Evolutionary conservation across 2,797 vertebrate species (phyloP).

Genomic region (Sebastes hubbsi): DNA sequence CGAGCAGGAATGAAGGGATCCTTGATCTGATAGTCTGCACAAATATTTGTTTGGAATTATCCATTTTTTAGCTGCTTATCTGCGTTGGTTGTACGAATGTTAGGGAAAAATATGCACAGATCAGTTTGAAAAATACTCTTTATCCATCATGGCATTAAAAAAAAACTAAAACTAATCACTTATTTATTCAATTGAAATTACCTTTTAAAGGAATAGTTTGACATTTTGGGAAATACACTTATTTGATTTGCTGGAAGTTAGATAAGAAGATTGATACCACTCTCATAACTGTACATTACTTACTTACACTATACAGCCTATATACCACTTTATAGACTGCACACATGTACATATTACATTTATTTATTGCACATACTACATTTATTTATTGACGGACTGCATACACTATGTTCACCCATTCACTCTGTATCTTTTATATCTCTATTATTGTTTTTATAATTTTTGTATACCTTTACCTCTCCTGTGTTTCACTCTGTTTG

Average conservation of each 20-base stretch:
- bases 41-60: constrained; percentile 34
- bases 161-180: background rate
- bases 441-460: too few relatives aligned
- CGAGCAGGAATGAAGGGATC: constrained; percentile 17
- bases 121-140: background rate
- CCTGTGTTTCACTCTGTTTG: too few relatives aligned
- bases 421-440: too few relatives aligned
- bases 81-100: background rate
- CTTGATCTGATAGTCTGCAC: constrained; percentile 26
- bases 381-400: too few relatives aligned
- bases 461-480: too few relatives aligned
- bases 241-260: background rate
- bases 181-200: background rate
- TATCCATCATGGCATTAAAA: background rate
- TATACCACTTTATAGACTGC: too few relatives aligned
- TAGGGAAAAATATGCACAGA: background rate
- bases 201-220: background rate
- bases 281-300: background rate
- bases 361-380: too few relatives aligned
- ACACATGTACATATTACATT: too few relatives aligned
- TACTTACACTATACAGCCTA: too few relatives aligned
- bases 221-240: background rate
- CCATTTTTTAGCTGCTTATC: constrained; percentile 6
- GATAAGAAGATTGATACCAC: background rate
- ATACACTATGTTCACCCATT: too few relatives aligned